Conservation (phyloP, 2,888 invertebrate species). For the Nomada lathburiana region DNA sequence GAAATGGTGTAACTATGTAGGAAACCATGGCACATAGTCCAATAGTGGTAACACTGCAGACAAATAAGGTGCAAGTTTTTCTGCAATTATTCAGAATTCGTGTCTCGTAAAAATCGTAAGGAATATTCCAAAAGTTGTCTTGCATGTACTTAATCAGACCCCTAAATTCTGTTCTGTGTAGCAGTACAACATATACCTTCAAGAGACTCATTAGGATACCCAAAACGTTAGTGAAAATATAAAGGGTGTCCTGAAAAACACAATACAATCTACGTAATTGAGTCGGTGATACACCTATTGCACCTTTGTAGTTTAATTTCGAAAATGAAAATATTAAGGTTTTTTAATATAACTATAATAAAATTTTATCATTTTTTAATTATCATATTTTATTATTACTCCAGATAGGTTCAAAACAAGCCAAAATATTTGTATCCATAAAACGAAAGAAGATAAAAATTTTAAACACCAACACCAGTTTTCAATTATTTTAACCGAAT, state of each 20-base stretch:
- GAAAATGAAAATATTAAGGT: too few species aligned
- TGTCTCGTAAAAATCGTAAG: conserved; percentile 35
- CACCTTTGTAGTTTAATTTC: too few species aligned
- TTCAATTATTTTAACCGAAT: too few species aligned
- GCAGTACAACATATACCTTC: conserved; percentile 59
- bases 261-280: too few species aligned
- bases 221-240: conserved; percentile 54
- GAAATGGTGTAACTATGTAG: background rate
- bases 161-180: conserved; percentile 42
- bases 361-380: too few species aligned
- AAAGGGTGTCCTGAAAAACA: conserved; percentile 32
- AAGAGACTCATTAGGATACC: conserved; percentile 44
- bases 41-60: background rate
- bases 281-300: too few species aligned
- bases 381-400: too few species aligned
- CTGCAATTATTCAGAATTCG: conserved; percentile 23
- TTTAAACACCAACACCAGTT: too few species aligned
- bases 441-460: too few species aligned
- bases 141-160: conserved; percentile 48
- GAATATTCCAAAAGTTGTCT: conserved; percentile 39
- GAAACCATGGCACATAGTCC: background rate
- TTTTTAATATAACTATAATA: too few species aligned
- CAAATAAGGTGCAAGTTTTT: conserved; percentile 3
- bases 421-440: too few species aligned
- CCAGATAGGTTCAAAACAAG: too few species aligned